These are phyloP conservation scores for Anableps anableps DNA, from an alignment of 2,797 vertebrate genomes.

Conservation along the genomic window DNA sequence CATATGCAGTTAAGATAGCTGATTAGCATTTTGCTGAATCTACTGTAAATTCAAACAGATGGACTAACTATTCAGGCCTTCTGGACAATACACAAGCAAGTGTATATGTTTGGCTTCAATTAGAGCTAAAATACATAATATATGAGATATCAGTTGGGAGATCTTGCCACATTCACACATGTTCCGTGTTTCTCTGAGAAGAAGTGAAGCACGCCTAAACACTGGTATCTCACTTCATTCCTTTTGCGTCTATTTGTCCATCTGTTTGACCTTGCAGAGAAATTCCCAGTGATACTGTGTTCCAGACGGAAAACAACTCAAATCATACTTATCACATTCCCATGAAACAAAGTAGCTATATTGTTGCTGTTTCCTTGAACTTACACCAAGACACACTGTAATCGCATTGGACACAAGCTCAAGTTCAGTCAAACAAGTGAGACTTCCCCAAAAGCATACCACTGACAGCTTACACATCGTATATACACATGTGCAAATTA, in stretches of 20 bases:
- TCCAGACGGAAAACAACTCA: slow-evolving; percentile 20
- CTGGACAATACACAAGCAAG: not conserved
- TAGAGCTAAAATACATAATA: not conserved
- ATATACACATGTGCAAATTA: slow-evolving; percentile 57
- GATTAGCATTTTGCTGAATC: slow-evolving; percentile 3
- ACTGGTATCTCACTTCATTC: slow-evolving; percentile 14
- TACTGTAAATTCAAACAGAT: not conserved
- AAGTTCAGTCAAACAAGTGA: not conserved
- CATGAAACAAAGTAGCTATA: not conserved
- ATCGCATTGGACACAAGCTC: not conserved
- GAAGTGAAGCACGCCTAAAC: slow-evolving; percentile 11
- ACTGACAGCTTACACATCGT: slow-evolving; percentile 32
- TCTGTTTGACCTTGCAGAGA: slow-evolving; percentile 49
- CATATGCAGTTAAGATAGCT: not conserved
- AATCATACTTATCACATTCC: slow-evolving; percentile 15
- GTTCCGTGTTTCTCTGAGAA: slow-evolving; percentile 6
- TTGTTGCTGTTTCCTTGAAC: slow-evolving; percentile 1
- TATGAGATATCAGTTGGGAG: not conserved
- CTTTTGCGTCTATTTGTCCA: slow-evolving; percentile 10
- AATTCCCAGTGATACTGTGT: slow-evolving; percentile 34
- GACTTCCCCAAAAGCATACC: slow-evolving; percentile 28
- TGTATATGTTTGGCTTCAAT: not conserved
- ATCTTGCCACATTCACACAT: not conserved
- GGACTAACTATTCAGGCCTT: not conserved
- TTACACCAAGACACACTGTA: not conserved